Percentiles rank a stretch among this genome's conserved stretches.
Evolutionary conservation across 1,140 invertebrate species (phyloP).

Genomic region (Myzus persicae): DNA sequence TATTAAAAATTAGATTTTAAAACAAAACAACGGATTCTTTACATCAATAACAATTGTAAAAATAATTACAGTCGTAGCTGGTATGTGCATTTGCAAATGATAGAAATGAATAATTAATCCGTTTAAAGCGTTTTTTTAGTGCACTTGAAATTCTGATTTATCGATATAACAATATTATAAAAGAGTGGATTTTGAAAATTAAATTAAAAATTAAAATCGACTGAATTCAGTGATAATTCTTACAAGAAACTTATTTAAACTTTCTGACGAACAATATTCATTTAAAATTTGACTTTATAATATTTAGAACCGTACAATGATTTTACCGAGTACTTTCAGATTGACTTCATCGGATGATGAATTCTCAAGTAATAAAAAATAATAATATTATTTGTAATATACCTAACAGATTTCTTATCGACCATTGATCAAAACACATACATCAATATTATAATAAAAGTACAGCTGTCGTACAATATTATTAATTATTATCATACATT

Average conservation of each 20-base stretch:
- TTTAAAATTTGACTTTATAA: neutral
- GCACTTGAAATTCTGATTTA: neutral
- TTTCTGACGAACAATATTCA: neutral
- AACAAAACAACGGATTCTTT: neutral
- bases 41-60: neutral
- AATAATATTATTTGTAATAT: neutral
- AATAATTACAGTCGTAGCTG: neutral
- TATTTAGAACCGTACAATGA: neutral
- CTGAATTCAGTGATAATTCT: neutral
- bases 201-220: neutral
- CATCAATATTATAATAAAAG: neutral
- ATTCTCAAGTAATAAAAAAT: neutral
- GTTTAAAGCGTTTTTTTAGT: neutral
- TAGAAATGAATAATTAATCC: neutral
- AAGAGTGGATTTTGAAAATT: neutral
- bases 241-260: neutral
- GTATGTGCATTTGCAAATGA: neutral
- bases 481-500: neutral
- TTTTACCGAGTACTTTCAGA: neutral
- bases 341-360: neutral
- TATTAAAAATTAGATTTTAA: neutral
- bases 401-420: neutral
- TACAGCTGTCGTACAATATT: neutral
- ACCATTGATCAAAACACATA: no score
- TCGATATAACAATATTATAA: neutral